Conservation (phyloP, 2,113 vertebrate genomes). For the Sylvicapra grimmia region DNA sequence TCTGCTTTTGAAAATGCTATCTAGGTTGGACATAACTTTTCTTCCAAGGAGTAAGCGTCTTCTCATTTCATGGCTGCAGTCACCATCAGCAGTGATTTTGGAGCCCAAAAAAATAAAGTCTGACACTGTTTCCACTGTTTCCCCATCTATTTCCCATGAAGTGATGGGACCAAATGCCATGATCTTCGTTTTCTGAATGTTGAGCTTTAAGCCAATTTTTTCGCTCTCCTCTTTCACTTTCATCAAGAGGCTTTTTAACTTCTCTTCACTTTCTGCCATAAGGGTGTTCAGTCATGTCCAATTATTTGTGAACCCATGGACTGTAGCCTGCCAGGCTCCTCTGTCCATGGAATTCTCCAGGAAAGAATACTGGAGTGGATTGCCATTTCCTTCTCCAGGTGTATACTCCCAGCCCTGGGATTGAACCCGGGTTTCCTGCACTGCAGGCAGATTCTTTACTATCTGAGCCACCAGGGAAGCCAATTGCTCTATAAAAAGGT, state of each 20-base stretch:
- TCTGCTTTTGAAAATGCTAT: no score
- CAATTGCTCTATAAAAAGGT: background rate
- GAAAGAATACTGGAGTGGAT: background rate
- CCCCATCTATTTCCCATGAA: background rate
- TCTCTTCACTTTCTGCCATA: no score
- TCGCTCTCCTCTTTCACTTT: no score
- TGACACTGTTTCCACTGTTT: no score
- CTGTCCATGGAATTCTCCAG: background rate
- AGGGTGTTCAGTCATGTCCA: background rate
- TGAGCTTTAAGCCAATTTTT: no score
- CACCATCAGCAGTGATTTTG: no score
- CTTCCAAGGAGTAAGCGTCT: no score
- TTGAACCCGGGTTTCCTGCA: background rate
- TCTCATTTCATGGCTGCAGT: no score
- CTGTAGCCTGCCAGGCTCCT: background rate
- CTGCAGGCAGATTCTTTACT: background rate
- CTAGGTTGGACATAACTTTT: no score
- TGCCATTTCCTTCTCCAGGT: background rate
- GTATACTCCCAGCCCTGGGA: background rate
- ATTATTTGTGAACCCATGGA: background rate
- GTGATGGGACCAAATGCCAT: accelerated
- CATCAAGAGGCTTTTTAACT: no score
- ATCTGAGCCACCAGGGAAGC: background rate
- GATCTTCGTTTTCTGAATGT: no score
- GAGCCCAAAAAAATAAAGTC: no score